Conservation (phyloP, 2,797 vertebrate species). For the Gymnopithys bicolor region DNA sequence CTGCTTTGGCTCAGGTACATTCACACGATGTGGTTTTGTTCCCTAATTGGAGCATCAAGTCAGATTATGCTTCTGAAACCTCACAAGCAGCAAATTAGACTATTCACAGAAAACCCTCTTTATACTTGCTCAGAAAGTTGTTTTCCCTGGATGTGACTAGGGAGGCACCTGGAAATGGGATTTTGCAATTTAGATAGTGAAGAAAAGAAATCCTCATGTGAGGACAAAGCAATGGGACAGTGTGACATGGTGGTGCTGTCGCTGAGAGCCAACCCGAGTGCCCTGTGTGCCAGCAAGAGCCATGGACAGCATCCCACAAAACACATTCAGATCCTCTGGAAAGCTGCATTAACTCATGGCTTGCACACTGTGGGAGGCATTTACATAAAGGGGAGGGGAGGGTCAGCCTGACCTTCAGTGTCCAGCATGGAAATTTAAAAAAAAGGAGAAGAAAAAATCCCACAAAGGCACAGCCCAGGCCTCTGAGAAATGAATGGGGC, state of each 20-base stretch:
- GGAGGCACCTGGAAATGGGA: background rate
- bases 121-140: background rate
- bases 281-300: background rate
- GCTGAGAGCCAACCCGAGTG: accelerated
- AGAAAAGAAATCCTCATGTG: background rate
- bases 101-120: background rate
- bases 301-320: background rate
- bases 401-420: slow-evolving; percentile 36
- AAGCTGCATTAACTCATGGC: background rate
- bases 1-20: slow-evolving; percentile 16
- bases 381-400: background rate
- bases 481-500: slow-evolving; percentile 7
- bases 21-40: background rate
- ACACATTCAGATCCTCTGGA: background rate
- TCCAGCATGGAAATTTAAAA: background rate
- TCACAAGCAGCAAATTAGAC: slow-evolving; percentile 27
- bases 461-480: background rate
- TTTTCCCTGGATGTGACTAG: background rate
- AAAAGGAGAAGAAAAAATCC: background rate
- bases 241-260: background rate
- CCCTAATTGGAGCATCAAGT: slow-evolving; percentile 41
- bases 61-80: background rate
- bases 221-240: background rate
- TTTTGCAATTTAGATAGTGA: background rate
- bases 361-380: background rate